Percentiles rank a stretch among this genome's conserved stretches.
phyloP scores from a whole-genome alignment of 2,797 vertebrate genomes.

The Muraenolepis orangiensis region DNA sequence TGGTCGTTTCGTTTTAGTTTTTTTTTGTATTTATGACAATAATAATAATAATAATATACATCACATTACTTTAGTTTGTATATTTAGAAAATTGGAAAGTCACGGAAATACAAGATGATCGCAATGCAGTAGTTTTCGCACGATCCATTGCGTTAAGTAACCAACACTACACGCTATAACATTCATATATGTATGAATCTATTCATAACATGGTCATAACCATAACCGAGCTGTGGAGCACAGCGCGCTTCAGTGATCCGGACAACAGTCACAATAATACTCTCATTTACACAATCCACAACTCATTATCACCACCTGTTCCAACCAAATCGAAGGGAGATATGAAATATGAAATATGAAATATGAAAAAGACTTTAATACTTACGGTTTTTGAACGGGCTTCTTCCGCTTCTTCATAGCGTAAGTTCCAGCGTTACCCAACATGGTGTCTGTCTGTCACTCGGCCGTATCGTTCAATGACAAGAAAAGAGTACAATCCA shows the following conservation, averaged over 20 bases:
- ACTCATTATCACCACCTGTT: no score
- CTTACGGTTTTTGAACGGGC: constrained; percentile 78
- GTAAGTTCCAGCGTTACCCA: constrained; percentile 66
- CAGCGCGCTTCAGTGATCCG: background rate
- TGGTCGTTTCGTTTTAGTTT: background rate
- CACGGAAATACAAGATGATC: background rate
- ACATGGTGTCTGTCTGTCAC: constrained; percentile 53
- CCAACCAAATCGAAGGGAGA: background rate
- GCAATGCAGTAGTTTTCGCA: background rate
- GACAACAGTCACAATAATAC: background rate
- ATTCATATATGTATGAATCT: background rate
- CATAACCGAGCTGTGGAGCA: background rate
- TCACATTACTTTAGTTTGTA: background rate
- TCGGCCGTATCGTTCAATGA: constrained; percentile 12
- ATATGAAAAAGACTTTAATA: no score
- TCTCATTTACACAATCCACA: background rate
- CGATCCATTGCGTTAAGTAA: background rate
- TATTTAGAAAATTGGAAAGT: background rate
- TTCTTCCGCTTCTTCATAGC: constrained; percentile 81
- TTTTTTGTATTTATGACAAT: background rate
- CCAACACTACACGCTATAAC: background rate
- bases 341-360: no score
- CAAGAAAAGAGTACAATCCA: constrained; percentile 16
- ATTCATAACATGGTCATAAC: background rate
- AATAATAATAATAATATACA: background rate